A percentile compares a stretch with the other conserved stretches of the same genome.
These are phyloP conservation scores for Marmota monax DNA, from an alignment of 2,113 vertebrate species.

Conservation along the genomic window DNA sequence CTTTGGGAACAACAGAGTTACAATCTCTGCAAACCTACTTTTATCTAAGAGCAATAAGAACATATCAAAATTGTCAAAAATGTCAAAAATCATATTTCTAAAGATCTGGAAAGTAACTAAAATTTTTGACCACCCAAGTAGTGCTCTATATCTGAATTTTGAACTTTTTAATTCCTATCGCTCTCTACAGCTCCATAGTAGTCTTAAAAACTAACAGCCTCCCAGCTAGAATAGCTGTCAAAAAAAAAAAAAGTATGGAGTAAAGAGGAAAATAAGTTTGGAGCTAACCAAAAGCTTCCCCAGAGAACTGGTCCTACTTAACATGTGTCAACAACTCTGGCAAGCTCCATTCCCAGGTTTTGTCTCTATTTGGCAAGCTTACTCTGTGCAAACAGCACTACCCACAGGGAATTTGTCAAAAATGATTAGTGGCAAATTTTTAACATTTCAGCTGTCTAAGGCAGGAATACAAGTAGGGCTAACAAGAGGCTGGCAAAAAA, in stretches of 20 bases:
- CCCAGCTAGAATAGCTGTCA: not conserved
- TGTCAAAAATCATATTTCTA: not conserved
- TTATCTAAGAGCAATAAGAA: not conserved
- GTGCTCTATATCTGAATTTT: not conserved
- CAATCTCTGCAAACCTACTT: not conserved
- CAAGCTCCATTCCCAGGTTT: not conserved
- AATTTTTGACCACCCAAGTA: not conserved
- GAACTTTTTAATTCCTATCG: not conserved
- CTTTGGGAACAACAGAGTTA: not conserved
- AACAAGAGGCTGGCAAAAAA: not conserved
- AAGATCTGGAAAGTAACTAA: not conserved
- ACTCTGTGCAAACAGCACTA: not conserved
- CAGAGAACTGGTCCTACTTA: not conserved
- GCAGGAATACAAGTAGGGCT: not conserved
- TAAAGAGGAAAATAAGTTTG: not conserved
- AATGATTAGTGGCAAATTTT: not conserved
- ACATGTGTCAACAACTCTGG: not conserved
- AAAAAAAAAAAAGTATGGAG: not conserved
- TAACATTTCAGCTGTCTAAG: not conserved
- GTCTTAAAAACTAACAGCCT: not conserved
- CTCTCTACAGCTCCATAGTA: not conserved
- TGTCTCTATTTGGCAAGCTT: constrained; percentile 4
- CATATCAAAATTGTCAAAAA: not conserved
- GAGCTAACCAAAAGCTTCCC: not conserved
- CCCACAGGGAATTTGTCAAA: not conserved